phyloP scores from a whole-genome alignment of 1,140 invertebrate species.

The Oscheius sp. region DNA sequence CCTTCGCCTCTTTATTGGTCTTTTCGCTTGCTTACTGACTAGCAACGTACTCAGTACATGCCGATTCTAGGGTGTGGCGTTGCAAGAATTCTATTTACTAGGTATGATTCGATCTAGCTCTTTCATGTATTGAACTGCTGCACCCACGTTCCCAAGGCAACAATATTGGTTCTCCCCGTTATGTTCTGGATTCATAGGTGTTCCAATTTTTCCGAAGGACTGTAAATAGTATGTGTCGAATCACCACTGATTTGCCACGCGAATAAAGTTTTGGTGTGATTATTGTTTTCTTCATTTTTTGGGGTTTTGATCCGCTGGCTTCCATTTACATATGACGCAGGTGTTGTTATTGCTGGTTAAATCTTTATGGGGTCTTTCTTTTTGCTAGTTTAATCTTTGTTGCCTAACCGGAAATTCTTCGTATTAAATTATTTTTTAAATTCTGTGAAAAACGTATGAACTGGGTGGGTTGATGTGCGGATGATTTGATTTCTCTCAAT shows the following conservation, averaged over 20 bases:
- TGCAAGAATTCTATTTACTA: constrained; percentile 9
- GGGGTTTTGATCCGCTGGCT: not conserved
- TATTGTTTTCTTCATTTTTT: not conserved
- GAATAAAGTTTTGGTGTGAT: constrained; percentile 9
- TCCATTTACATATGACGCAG: too few relatives aligned
- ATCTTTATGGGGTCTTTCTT: too few relatives aligned
- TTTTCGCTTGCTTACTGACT: constrained; percentile 4
- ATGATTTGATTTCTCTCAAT: too few relatives aligned
- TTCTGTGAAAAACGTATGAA: too few relatives aligned
- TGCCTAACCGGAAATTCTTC: too few relatives aligned
- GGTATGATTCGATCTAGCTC: constrained; percentile 9
- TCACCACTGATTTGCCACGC: constrained; percentile 2
- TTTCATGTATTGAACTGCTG: constrained; percentile 3
- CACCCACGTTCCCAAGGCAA: not conserved
- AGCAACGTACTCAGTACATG: constrained; percentile 1
- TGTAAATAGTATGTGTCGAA: constrained; percentile 11
- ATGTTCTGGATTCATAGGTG: not conserved
- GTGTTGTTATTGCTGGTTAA: too few relatives aligned
- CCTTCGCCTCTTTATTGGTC: not conserved
- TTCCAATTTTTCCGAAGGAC: not conserved
- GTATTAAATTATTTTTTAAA: too few relatives aligned
- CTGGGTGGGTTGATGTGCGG: too few relatives aligned
- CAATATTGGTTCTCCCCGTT: not conserved
- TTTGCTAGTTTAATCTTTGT: too few relatives aligned
- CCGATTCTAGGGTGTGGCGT: constrained; percentile 4